Evolutionary conservation across 2,888 invertebrate species (phyloP).

Genomic region (Didymodactylos carnosus): DNA sequence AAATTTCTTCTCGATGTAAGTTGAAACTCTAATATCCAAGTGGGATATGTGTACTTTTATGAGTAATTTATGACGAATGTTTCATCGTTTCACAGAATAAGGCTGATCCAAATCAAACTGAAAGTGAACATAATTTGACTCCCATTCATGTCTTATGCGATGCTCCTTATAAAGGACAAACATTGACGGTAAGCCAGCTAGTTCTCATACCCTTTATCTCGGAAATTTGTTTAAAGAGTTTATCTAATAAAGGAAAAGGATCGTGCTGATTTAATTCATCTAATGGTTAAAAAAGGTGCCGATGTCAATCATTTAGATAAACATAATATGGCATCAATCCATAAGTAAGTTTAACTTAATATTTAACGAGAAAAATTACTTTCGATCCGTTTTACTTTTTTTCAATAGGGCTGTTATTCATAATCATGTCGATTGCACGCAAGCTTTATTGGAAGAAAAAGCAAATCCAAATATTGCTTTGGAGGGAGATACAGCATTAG

Average conservation of each 20-base stretch:
- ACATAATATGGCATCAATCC: constrained; percentile 5
- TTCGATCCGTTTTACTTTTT: not conserved
- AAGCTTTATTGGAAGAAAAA: constrained; percentile 8
- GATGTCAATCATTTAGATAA: constrained; percentile 13
- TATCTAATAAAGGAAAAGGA: constrained; percentile 3
- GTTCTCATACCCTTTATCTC: not conserved
- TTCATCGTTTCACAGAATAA: not conserved
- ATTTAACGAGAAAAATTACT: not conserved
- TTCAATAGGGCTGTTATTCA: constrained; percentile 6
- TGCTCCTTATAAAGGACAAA: constrained; percentile 14
- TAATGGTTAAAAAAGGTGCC: constrained; percentile 4
- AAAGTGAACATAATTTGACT: constrained; percentile 14
- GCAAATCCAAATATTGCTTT: constrained; percentile 10
- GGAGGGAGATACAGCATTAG: constrained; percentile 9
- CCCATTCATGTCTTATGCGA: constrained; percentile 12
- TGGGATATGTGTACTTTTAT: too few relatives aligned
- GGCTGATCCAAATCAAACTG: constrained; percentile 12
- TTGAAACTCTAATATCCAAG: not conserved
- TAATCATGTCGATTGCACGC: constrained; percentile 10
- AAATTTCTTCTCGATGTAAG: constrained; percentile 8
- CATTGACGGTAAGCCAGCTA: constrained; percentile 1
- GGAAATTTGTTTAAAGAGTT: not conserved
- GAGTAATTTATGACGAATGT: not conserved
- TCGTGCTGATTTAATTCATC: constrained; percentile 1
- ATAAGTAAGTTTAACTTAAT: not conserved